Evolutionary conservation across 2,888 invertebrate species (phyloP).

Genomic region (Tuta absoluta): DNA sequence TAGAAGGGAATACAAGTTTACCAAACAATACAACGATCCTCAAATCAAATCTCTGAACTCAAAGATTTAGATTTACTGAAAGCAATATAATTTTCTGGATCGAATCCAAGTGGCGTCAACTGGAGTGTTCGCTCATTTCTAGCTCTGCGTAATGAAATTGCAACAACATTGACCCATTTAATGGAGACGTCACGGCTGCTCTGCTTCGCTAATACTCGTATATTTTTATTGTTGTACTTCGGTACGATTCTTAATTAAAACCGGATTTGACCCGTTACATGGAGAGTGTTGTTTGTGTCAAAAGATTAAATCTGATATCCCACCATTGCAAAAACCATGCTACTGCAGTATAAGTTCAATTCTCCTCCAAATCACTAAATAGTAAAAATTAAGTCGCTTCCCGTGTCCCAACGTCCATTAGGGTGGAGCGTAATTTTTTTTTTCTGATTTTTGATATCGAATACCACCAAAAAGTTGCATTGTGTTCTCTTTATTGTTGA

Average conservation of each 20-base stretch:
- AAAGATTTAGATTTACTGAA: neutral
- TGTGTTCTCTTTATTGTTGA: no score
- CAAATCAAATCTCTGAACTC: no score
- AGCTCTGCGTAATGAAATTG: constrained; percentile 41
- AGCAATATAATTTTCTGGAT: constrained; percentile 3
- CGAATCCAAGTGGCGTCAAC: constrained; percentile 17
- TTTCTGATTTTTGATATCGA: no score
- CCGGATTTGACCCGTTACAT: neutral
- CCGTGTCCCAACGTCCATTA: no score
- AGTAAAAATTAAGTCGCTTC: no score
- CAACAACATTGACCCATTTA: constrained; percentile 41
- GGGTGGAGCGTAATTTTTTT: no score
- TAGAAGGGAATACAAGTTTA: no score
- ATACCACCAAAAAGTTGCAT: no score
- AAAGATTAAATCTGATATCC: neutral
- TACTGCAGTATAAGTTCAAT: no score
- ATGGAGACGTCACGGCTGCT: constrained; percentile 38
- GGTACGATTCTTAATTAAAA: neutral
- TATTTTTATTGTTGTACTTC: constrained; percentile 9
- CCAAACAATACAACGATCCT: no score
- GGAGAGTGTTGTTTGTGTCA: neutral
- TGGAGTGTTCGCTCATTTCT: constrained; percentile 36
- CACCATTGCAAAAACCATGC: neutral
- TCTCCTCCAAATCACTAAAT: no score
- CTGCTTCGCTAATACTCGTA: neutral